phyloP scores from a whole-genome alignment of 2,888 invertebrate species.

The Gari tellinella region DNA sequence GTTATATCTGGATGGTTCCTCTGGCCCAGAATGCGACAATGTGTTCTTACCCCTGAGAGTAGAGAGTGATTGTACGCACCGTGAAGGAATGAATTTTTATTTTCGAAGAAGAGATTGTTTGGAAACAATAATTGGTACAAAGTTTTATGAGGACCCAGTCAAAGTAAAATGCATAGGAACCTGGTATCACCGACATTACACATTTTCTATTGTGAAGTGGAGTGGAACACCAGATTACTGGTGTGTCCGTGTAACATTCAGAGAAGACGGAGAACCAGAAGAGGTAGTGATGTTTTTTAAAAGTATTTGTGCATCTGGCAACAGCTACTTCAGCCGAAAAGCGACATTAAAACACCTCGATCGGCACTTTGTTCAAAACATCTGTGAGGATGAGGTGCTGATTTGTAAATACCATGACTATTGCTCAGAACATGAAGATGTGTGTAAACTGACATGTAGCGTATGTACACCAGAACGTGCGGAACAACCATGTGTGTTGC shows the following conservation, averaged over 20 bases:
- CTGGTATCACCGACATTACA: conserved; percentile 44
- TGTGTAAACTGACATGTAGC: conserved; percentile 55
- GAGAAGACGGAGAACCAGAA: conserved; percentile 18
- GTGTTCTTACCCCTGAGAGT: conserved; percentile 56
- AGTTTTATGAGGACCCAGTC: conserved; percentile 28
- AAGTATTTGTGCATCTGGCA: conserved; percentile 45
- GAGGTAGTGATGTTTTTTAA: conserved; percentile 51
- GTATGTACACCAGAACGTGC: conserved; percentile 56
- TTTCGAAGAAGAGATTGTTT: conserved; percentile 54
- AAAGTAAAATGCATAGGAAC: conserved; percentile 47
- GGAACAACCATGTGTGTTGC: conserved; percentile 49
- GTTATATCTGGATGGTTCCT: conserved; percentile 38
- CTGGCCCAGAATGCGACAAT: conserved; percentile 49
- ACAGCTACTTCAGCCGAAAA: conserved; percentile 29
- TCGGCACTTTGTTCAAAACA: conserved; percentile 55
- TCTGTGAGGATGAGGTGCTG: conserved; percentile 56
- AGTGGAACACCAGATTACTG: conserved; percentile 44
- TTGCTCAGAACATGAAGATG: conserved; percentile 49
- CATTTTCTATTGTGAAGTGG: conserved; percentile 56
- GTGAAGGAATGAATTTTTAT: conserved; percentile 57
- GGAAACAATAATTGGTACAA: conserved; percentile 27
- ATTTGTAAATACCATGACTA: conserved; percentile 55
- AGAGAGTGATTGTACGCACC: conserved; percentile 52
- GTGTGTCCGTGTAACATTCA: conserved; percentile 44
- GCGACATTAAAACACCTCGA: conserved; percentile 52